Conservation (phyloP, 2,888 invertebrate genomes). For the Acronicta psi region DNA sequence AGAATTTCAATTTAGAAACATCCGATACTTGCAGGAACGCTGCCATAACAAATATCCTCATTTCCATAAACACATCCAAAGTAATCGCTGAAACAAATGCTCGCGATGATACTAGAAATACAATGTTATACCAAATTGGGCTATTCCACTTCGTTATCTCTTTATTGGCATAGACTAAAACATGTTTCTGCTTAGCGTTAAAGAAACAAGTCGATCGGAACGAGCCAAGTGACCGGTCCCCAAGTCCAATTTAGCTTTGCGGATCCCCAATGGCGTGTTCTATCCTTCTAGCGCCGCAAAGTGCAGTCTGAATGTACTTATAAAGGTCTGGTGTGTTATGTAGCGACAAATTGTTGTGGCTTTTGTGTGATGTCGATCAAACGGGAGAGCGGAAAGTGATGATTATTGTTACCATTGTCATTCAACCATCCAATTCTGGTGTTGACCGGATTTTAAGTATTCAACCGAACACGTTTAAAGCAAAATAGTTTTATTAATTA, state of each 20-base stretch:
- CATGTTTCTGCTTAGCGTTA: conserved; percentile 50
- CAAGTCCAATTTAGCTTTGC: conserved; percentile 73
- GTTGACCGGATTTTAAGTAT: too few relatives aligned
- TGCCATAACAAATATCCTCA: conserved; percentile 50
- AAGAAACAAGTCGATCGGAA: conserved; percentile 66
- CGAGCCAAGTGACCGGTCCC: conserved; percentile 65
- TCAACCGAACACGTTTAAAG: not conserved
- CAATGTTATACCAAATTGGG: conserved; percentile 45
- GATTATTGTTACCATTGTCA: conserved; percentile 26
- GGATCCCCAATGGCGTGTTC: conserved; percentile 66
- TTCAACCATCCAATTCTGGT: not conserved
- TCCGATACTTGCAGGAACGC: conserved; percentile 41
- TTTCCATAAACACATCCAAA: conserved; percentile 54
- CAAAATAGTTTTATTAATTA: conserved; percentile 10
- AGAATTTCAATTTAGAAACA: conserved; percentile 52
- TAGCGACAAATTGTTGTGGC: conserved; percentile 48
- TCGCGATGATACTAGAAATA: conserved; percentile 42
- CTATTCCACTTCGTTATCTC: conserved; percentile 44
- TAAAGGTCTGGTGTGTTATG: conserved; percentile 54
- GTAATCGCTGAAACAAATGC: conserved; percentile 50
- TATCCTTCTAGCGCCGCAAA: conserved; percentile 66
- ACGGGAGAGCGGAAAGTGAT: conserved; percentile 25
- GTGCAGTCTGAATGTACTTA: conserved; percentile 60
- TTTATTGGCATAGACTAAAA: conserved; percentile 48
- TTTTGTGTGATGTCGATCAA: conserved; percentile 49